Conservation (phyloP, 2,888 invertebrate species). For the Elysia crispata region DNA sequence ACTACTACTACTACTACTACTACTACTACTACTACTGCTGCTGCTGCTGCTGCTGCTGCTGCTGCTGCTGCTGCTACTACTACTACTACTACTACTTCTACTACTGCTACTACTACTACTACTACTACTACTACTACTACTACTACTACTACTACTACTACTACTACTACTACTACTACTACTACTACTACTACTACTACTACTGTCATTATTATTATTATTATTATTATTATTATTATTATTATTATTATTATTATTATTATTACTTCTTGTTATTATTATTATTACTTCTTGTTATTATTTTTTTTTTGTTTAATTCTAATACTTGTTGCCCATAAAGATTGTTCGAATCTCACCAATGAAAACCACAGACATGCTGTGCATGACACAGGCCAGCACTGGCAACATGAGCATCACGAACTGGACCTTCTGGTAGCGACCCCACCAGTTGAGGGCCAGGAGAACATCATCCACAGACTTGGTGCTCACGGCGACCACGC, state of each 20-base stretch:
- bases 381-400: conserved; percentile 27
- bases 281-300: too few species aligned
- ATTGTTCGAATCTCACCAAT: conserved; percentile 33
- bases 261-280: too few species aligned
- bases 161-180: conserved; percentile 9
- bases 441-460: conserved; percentile 43
- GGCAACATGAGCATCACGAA: conserved; percentile 34
- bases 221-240: not conserved
- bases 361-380: conserved; percentile 49
- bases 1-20: conserved; percentile 30
- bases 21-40: not conserved
- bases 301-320: too few species aligned
- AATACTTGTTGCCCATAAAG: too few species aligned
- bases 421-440: conserved; percentile 45
- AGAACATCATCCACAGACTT: conserved; percentile 44
- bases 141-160: conserved; percentile 9
- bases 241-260: not conserved
- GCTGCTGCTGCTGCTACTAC: not conserved
- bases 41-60: not conserved
- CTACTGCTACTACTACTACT: conserved; percentile 4
- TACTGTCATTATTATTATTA: not conserved
- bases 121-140: conserved; percentile 4
- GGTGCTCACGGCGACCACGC: too few species aligned
- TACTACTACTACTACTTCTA: not conserved
- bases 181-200: conserved; percentile 9